These are phyloP conservation scores for Osmoderma eremita DNA, from an alignment of 2,888 invertebrate genomes.

Conservation along the genomic window DNA sequence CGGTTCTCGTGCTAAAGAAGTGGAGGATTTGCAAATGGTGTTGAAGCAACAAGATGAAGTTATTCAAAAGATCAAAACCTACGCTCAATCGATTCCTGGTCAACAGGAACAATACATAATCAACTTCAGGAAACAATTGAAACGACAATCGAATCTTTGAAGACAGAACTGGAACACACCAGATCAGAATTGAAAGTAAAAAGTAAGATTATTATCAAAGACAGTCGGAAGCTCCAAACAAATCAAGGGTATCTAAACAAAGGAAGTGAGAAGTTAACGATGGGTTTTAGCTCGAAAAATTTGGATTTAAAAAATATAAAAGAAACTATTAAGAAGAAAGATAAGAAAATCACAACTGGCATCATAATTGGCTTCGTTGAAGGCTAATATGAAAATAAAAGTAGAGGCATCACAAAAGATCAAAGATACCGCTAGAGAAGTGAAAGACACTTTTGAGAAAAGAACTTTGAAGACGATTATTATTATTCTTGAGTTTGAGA, in stretches of 20 bases:
- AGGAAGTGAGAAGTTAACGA: slow-evolving; percentile 57
- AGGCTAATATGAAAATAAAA: slow-evolving; percentile 56
- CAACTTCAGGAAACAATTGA: slow-evolving; percentile 50
- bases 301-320: slow-evolving; percentile 67
- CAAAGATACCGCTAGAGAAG: slow-evolving; percentile 56
- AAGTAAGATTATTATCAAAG: slow-evolving; percentile 45
- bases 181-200: slow-evolving; percentile 43
- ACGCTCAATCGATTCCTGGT: slow-evolving; percentile 28
- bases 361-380: slow-evolving; percentile 58
- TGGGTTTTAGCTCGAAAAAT: slow-evolving; percentile 66
- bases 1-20: slow-evolving; percentile 41
- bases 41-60: slow-evolving; percentile 33
- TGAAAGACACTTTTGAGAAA: slow-evolving; percentile 56
- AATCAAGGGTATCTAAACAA: slow-evolving; percentile 52
- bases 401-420: slow-evolving; percentile 60
- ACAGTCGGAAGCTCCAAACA: slow-evolving; percentile 44
- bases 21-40: slow-evolving; percentile 33
- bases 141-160: slow-evolving; percentile 37
- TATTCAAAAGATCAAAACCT: slow-evolving; percentile 30
- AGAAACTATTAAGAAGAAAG: slow-evolving; percentile 61
- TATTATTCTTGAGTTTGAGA: no score
- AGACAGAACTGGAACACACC: slow-evolving; percentile 39
- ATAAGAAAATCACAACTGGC: slow-evolving; percentile 55
- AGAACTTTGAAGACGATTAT: no score
- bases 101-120: slow-evolving; percentile 52